Evolutionary conservation across 2,797 vertebrate genomes (phyloP), one percentile per base, ranked within the genome.

Genomic region (Sebastes vulpes): DNA sequence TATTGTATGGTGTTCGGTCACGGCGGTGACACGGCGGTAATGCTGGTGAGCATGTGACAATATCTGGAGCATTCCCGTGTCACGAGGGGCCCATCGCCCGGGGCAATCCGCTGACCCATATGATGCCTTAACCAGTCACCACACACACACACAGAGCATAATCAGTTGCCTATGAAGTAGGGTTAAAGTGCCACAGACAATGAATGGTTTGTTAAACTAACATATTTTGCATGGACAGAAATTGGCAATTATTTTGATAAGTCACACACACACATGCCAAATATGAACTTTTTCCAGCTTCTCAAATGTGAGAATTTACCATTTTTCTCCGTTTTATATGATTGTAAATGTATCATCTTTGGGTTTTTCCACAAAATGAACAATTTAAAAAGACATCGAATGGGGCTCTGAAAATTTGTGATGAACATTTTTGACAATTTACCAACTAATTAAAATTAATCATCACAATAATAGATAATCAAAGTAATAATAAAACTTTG

Each of bases 51-150:
- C 90, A 87, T 87, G 87, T 90, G 90, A 92, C 90, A 86, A 86
- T 77, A 89, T 87, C 71, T 70, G 81, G 73, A 86, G 82, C 90
- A 88, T 93, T 91, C 89, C 84, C n/a, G 60, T 74, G 78, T 90
- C 86, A 93, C 67, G 9, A 82, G 79, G 81, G 86, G 72, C 73
- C 83, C 16, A 78, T 90, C 16, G 48, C 89, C 90, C 87, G 1
- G 12, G 82, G 91, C 76, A 77, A 81, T 54, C 76, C 73, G 67
- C 71, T 92, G 91, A 92, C 90, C 88, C 90, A 79, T 76, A 87
- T 90, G 81, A 92, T 80, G 77, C 73, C 21, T 85, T 83, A 87
- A 92, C 87, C 79, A 90, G 80, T 75, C 71, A 11, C 25, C 31
- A 25, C 60, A 42, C 42, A 80, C 77, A 68, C 18, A 66, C 53